These are phyloP conservation scores for Podarcis siculus DNA, from an alignment of 2,797 vertebrate genomes.

Conservation along the genomic window DNA sequence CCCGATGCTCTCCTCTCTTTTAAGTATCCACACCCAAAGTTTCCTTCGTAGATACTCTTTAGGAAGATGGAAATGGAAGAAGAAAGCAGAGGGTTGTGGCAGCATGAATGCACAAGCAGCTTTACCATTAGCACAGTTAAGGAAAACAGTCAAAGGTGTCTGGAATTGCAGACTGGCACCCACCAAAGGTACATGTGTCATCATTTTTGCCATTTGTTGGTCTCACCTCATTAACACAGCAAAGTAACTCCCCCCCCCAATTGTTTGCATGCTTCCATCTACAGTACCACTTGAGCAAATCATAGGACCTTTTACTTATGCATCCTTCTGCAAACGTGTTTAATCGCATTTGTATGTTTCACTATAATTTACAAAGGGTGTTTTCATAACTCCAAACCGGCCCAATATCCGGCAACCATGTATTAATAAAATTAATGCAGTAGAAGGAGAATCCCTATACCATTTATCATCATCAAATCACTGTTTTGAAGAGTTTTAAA, in stretches of 20 bases:
- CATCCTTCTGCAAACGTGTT: neutral
- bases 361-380: neutral
- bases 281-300: neutral
- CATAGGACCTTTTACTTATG: neutral
- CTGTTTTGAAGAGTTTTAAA: neutral
- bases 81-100: constrained; percentile 81
- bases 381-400: neutral
- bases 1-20: constrained; percentile 92
- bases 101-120: constrained; percentile 72
- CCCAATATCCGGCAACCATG: neutral
- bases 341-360: no score
- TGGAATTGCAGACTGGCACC: constrained; percentile 59
- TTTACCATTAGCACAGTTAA: constrained; percentile 69
- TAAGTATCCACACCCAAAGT: constrained; percentile 93
- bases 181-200: constrained; percentile 9
- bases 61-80: constrained; percentile 79
- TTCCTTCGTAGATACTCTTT: constrained; percentile 97
- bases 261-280: neutral
- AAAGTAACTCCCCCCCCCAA: neutral
- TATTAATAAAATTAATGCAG: neutral
- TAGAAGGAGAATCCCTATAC: neutral
- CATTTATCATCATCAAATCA: neutral
- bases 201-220: constrained; percentile 3
- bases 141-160: constrained; percentile 70
- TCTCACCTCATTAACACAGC: neutral